Evolutionary conservation across 2,888 invertebrate species (phyloP).

Genomic region (Opisthograptis luteolata): DNA sequence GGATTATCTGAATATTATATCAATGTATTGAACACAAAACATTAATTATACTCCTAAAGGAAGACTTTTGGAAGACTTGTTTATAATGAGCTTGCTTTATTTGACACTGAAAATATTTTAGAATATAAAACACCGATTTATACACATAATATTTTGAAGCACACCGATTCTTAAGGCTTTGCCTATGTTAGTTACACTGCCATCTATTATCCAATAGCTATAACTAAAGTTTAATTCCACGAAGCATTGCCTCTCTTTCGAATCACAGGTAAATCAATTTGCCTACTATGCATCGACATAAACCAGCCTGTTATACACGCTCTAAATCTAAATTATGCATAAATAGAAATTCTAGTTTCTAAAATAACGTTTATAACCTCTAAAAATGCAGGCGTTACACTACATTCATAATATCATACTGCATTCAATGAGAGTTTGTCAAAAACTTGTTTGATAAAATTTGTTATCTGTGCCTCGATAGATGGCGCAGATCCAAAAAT

Average conservation of each 20-base stretch:
- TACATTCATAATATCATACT: too few relatives aligned
- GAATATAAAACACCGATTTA: slow-evolving; percentile 19
- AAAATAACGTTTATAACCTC: too few relatives aligned
- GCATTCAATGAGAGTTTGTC: too few relatives aligned
- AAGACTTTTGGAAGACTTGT: slow-evolving; percentile 62
- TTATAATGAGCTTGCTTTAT: slow-evolving; percentile 29
- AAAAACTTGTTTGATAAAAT: too few relatives aligned
- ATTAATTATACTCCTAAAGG: slow-evolving; percentile 30
- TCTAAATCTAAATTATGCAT: too few relatives aligned
- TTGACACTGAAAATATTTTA: slow-evolving; percentile 76
- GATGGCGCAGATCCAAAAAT: too few relatives aligned
- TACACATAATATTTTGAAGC: slow-evolving; percentile 48
- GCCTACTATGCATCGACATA: background rate
- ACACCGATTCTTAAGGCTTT: slow-evolving; percentile 40
- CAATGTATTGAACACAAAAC: slow-evolving; percentile 39
- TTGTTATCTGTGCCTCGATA: too few relatives aligned
- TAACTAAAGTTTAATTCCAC: slow-evolving; percentile 30
- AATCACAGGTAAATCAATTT: background rate
- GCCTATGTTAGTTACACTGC: slow-evolving; percentile 27
- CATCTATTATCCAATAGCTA: slow-evolving; percentile 39
- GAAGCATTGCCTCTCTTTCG: slow-evolving; percentile 24
- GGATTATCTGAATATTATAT: slow-evolving; percentile 16
- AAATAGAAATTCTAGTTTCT: too few relatives aligned
- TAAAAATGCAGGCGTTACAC: slow-evolving; percentile 2
- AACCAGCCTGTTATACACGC: slow-evolving; percentile 32